Conservation (phyloP, 2,888 invertebrate species). For the Drosophila helvetica region DNA sequence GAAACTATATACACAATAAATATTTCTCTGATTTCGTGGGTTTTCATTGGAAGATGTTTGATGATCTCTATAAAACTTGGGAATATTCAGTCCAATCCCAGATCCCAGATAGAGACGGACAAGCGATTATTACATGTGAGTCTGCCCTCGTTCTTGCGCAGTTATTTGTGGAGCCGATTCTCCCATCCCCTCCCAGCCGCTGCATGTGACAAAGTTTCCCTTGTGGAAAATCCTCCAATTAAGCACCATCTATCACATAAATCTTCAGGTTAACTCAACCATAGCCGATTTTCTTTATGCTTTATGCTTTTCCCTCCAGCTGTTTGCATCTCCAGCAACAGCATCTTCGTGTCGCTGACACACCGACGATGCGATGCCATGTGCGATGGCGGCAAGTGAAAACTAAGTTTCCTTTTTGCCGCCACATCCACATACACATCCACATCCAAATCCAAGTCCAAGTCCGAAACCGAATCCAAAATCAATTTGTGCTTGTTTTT, state of each 20-base stretch:
- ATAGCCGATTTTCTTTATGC: constrained; percentile 14
- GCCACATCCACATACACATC: constrained; percentile 3
- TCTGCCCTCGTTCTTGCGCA: not conserved
- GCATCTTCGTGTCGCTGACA: constrained; percentile 31
- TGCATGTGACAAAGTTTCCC: not conserved
- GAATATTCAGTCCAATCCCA: too few relatives aligned
- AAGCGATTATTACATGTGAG: not conserved
- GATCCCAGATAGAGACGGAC: not conserved
- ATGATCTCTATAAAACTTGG: too few relatives aligned
- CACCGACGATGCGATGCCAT: constrained; percentile 2
- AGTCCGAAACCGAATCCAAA: constrained; percentile 54
- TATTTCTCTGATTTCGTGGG: too few relatives aligned
- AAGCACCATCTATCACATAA: constrained; percentile 18
- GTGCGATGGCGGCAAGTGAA: constrained; percentile 51
- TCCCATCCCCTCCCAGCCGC: too few relatives aligned
- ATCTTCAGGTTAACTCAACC: constrained; percentile 14
- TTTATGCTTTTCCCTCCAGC: constrained; percentile 22
- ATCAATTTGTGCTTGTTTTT: constrained; percentile 47
- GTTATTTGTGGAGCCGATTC: not conserved
- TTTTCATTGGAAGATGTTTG: not conserved
- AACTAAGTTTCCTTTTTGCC: constrained; percentile 58
- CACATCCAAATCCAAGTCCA: not conserved
- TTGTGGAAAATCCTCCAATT: not conserved
- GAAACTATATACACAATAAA: not conserved
- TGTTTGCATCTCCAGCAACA: constrained; percentile 21